Evolutionary conservation across 2,113 vertebrate species (phyloP).

Genomic region (Aphyosemion australe): DNA sequence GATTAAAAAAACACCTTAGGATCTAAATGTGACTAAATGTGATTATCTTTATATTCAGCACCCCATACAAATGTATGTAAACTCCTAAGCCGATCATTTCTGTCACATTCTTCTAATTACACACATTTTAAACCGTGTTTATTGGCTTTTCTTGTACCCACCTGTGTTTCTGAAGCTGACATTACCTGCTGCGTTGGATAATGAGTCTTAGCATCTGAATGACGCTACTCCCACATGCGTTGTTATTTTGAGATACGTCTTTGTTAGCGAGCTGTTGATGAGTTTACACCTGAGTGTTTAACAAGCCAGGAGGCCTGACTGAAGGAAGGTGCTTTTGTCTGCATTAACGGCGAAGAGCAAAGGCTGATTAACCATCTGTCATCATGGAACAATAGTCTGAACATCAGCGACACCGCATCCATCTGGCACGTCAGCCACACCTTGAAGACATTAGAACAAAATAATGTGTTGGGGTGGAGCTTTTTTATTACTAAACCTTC

Average conservation of each 20-base stretch:
- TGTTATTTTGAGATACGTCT: slow-evolving; percentile 7
- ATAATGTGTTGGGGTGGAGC: slow-evolving; percentile 26
- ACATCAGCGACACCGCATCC: neutral
- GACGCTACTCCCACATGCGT: neutral
- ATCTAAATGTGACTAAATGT: no score
- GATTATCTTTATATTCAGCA: no score
- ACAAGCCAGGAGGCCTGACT: neutral
- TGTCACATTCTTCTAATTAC: neutral
- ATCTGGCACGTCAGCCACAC: slow-evolving; percentile 43
- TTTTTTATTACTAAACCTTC: slow-evolving; percentile 30
- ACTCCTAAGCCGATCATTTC: neutral
- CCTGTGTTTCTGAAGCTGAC: neutral
- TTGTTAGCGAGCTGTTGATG: slow-evolving; percentile 6
- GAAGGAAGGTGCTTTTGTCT: slow-evolving; percentile 12
- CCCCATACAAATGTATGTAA: neutral
- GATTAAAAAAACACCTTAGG: no score
- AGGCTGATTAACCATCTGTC: slow-evolving; percentile 45
- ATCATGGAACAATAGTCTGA: slow-evolving; percentile 27
- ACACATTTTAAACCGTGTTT: neutral
- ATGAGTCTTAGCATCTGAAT: slow-evolving; percentile 8
- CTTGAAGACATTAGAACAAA: slow-evolving; percentile 49
- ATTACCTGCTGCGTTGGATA: slow-evolving; percentile 1
- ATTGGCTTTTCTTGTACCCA: neutral
- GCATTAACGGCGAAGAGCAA: slow-evolving; percentile 6
- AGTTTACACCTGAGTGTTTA: neutral